Evolutionary conservation across 2,888 invertebrate species (phyloP), one percentile per base, ranked within the genome.

Genomic region (Nebria brevicollis): DNA sequence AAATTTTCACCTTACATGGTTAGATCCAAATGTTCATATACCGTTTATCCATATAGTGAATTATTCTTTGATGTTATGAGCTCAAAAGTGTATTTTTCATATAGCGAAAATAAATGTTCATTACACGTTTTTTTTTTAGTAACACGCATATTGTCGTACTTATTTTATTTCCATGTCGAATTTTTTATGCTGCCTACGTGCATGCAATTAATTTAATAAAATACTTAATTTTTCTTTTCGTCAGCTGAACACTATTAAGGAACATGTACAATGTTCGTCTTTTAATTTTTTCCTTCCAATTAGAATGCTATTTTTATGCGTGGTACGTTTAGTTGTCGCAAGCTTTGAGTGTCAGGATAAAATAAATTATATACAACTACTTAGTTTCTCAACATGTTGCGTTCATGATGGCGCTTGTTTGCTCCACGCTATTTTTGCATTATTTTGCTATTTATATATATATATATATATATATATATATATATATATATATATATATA

Each of bases 231-330:
- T 79, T 73, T 79, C 79, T 34, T 79, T 79, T 79, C 79, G 79
- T 79, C 79, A 79, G 79, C 34, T 68, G 68, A 34, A 66, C 54
- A 26, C 74, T 75, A 74, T 74, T 79, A 74, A 72, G 42, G 41
- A 64, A 34, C 25, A 72, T n/a, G 34, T 34, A 26, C 15, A 70
- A 25, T n/a, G 25, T 70, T n/a, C 72, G 74, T 74, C n/a, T 13
- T 43, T 43, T 66, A 54, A 66, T 72, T 77, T 54, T 54, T 13
- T n/a, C 25, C 25, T 75, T 54, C 79, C 79, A 79, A 79, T 79
- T 79, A 79, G 79, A 79, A 54, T 70, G 79, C 75, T 75, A 79
- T 79, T 79, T 79, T 79, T 79, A 79, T 79, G 79, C 75, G 75
- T 20, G 34, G 68, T 75, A 54, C 75, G 79, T 75, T 43, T 64